A percentile compares a stretch with the other conserved stretches of the same genome.
Evolutionary conservation across 2,797 vertebrate genomes (phyloP).

Genomic region (Ctenosaura bakeri): DNA sequence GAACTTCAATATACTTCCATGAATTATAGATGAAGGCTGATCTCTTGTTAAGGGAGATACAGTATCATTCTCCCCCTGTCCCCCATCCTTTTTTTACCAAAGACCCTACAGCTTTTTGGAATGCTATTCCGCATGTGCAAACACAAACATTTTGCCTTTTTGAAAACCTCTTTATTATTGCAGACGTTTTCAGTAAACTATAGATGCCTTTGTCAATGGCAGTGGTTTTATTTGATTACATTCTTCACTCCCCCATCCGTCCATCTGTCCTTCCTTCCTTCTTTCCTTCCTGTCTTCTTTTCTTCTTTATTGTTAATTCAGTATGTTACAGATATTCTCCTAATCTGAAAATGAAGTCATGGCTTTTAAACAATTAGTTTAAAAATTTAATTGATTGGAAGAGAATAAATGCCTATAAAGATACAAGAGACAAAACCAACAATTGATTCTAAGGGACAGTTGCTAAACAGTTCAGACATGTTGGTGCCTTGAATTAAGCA

Average conservation of each 20-base stretch:
- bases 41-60: constrained; percentile 74
- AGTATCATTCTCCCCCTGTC: constrained; percentile 71
- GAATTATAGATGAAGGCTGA: constrained; percentile 88
- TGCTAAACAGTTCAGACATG: constrained; percentile 86
- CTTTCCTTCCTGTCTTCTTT: background rate
- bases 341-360: constrained; percentile 75
- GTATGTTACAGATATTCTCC: constrained; percentile 69
- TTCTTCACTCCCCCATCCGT: constrained; percentile 26
- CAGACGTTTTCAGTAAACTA: constrained; percentile 42
- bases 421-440: constrained; percentile 75
- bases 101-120: constrained; percentile 74
- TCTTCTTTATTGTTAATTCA: constrained; percentile 65
- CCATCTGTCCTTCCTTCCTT: background rate
- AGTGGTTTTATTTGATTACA: background rate
- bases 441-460: constrained; percentile 83
- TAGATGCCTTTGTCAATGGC: background rate
- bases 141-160: constrained; percentile 62
- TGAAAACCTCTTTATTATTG: constrained; percentile 46
- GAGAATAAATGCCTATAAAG: constrained; percentile 72
- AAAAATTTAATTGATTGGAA: constrained; percentile 84
- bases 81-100: constrained; percentile 52
- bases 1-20: constrained; percentile 86
- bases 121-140: constrained; percentile 72
- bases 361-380: constrained; percentile 84
- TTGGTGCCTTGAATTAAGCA: constrained; percentile 85